Evolutionary conservation across 2,888 invertebrate species (phyloP).

Genomic region (Archips crataeganus): DNA sequence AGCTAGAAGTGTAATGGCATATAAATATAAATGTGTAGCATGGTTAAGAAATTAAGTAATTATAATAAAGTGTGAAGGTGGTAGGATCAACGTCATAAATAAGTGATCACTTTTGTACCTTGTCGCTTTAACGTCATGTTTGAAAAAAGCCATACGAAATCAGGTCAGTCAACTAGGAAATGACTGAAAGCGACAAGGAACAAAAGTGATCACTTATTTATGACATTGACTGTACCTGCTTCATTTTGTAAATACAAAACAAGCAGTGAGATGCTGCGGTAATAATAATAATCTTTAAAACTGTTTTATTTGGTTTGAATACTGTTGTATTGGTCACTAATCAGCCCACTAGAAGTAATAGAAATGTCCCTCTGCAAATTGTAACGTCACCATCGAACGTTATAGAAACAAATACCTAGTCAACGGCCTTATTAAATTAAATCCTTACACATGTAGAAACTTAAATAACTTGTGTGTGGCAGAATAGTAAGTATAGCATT

Average conservation of each 20-base stretch:
- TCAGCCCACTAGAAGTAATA: background rate
- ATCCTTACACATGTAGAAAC: too few species aligned
- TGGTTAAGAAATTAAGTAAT: background rate
- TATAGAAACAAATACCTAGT: too few species aligned
- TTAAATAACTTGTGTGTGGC: too few species aligned
- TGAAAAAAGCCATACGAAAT: too few species aligned
- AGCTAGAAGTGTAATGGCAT: background rate
- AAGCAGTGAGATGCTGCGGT: background rate
- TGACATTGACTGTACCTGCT: background rate
- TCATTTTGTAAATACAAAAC: background rate
- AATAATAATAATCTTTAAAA: background rate
- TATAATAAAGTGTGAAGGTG: background rate
- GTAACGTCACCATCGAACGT: background rate
- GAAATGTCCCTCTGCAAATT: background rate
- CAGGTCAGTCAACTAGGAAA: too few species aligned
- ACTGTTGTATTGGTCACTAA: too few species aligned
- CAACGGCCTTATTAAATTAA: too few species aligned
- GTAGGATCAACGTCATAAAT: background rate
- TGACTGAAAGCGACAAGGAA: too few species aligned
- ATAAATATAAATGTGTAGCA: background rate
- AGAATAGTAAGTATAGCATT: too few species aligned
- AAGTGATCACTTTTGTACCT: too few species aligned
- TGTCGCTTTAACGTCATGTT: too few species aligned
- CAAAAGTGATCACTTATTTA: background rate
- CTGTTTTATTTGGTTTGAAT: too few species aligned